Conservation (phyloP, 2,797 vertebrate genomes). For the Etheostoma nigrum region DNA sequence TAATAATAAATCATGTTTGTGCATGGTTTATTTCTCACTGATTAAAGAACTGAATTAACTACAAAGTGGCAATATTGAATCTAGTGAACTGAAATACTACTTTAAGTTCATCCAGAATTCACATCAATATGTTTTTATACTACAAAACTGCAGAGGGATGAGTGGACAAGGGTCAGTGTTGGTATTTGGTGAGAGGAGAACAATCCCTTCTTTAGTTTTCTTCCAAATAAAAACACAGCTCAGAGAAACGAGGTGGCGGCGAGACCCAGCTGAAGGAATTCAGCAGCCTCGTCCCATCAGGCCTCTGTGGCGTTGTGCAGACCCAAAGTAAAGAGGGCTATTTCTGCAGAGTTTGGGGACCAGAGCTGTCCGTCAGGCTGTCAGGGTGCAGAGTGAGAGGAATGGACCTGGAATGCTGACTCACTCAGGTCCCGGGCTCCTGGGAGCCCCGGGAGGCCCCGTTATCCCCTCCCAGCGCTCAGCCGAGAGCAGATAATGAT, state of each 20-base stretch:
- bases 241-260: too few relatives aligned
- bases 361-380: conserved; percentile 63
- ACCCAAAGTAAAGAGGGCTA: conserved; percentile 33
- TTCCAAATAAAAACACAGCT: conserved; percentile 16
- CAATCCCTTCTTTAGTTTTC: neutral
- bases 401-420: conserved; percentile 79
- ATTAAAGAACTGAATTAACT: too few relatives aligned
- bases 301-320: neutral
- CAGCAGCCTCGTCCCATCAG: conserved; percentile 13
- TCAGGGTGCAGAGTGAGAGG: conserved; percentile 74
- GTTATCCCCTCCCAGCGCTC: conserved; percentile 17
- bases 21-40: too few relatives aligned
- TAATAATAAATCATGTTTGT: too few relatives aligned
- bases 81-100: too few relatives aligned
- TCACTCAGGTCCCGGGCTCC: conserved; percentile 65
- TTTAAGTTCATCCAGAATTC: too few relatives aligned
- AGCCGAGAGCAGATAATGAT: conserved; percentile 78
- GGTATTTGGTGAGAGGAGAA: neutral
- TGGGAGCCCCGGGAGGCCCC: conserved; percentile 48
- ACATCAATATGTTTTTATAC: too few relatives aligned
- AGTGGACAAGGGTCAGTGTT: neutral
- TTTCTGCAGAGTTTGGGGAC: conserved; percentile 47
- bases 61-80: too few relatives aligned
- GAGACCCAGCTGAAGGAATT: conserved; percentile 20
- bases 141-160: too few relatives aligned